Conservation (phyloP, 2,113 vertebrate species). For the Epinephelus lanceolatus region DNA sequence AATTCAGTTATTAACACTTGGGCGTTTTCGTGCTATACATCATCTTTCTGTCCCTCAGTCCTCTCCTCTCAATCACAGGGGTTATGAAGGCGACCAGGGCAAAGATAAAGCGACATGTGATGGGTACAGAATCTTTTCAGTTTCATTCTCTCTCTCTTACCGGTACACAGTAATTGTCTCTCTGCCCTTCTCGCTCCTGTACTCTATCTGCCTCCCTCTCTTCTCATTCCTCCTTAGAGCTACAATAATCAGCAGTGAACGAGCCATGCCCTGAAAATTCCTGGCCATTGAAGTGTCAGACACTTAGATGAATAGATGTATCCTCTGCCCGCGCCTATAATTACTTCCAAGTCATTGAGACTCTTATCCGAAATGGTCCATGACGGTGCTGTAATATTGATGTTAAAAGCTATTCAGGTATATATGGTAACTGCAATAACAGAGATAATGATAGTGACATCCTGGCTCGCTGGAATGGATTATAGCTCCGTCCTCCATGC, state of each 20-base stretch:
- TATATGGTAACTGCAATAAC: constrained; percentile 51
- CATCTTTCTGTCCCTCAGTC: constrained; percentile 3
- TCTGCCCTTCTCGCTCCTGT: constrained; percentile 41
- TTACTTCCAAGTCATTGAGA: constrained; percentile 66
- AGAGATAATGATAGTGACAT: constrained; percentile 40
- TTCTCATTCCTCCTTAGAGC: constrained; percentile 12
- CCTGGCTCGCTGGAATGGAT: constrained; percentile 4
- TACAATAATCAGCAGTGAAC: constrained; percentile 35
- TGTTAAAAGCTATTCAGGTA: constrained; percentile 48
- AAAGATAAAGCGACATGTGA: constrained; percentile 10
- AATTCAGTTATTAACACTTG: constrained; percentile 56
- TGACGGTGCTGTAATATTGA: constrained; percentile 58
- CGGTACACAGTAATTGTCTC: constrained; percentile 29
- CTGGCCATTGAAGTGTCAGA: constrained; percentile 39
- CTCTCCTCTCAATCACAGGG: constrained; percentile 6
- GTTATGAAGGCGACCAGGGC: background rate
- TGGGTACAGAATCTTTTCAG: constrained; percentile 12
- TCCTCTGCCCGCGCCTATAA: constrained; percentile 56
- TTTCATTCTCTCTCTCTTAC: constrained; percentile 14
- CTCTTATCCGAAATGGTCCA: constrained; percentile 53
- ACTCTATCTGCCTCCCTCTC: background rate
- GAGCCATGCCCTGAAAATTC: constrained; percentile 26
- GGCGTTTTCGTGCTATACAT: constrained; percentile 2
- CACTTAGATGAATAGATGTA: constrained; percentile 50
- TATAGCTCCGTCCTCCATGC: background rate